Evolutionary conservation across 2,797 vertebrate genomes (phyloP), one percentile per base, ranked within the genome.

Genomic region (Acipenser transmontanus): DNA sequence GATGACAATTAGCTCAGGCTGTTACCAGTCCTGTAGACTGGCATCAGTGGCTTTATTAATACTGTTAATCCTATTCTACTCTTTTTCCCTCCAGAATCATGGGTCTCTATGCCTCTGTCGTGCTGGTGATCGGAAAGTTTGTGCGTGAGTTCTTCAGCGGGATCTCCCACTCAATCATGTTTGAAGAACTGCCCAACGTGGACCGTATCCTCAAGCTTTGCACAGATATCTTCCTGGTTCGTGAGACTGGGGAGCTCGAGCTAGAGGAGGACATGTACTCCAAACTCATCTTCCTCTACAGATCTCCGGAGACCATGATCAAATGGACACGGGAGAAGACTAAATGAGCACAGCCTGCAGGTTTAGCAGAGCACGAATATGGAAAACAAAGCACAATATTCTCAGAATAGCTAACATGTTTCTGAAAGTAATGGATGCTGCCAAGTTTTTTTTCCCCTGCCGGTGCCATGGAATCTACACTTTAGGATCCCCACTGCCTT

Each of bases 261-360:
- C 87, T 99, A 61, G 97, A 99, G 77, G 97, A 99, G 82, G 97
- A 99, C 78, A 89, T 99, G 71, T 99, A 98, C 12, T 84, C 95
- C 82, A 99, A 99, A 74, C 88, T 99, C 70, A 99, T 99, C 87
- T 99, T 99, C 93, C 90, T 99, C 13, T 99, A 99, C 79, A 95
- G 97, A 69, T 99, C 97, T 13, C 97, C 97, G 75, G 97, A 99
- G 84, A 99, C 97, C 7, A 98, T 99, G 96, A 99, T 99, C 90
- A 99, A 99, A 84, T 99, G 97, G 97, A 99, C 97, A 73, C 92
- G 97, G 76, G 97, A 99, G 82, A 99, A 99, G 86, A 94, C 91
- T 50, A 87, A 99, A 77, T 98, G 90, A 97, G 66, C 63, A 69
- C 60, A 65, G 70, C 34, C 34, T 34, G 34, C 34, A 34, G 34